Evolutionary conservation across 1,140 invertebrate species (phyloP), one percentile per base, ranked within the genome.

Genomic region (Lordiphosa stackelbergi): DNA sequence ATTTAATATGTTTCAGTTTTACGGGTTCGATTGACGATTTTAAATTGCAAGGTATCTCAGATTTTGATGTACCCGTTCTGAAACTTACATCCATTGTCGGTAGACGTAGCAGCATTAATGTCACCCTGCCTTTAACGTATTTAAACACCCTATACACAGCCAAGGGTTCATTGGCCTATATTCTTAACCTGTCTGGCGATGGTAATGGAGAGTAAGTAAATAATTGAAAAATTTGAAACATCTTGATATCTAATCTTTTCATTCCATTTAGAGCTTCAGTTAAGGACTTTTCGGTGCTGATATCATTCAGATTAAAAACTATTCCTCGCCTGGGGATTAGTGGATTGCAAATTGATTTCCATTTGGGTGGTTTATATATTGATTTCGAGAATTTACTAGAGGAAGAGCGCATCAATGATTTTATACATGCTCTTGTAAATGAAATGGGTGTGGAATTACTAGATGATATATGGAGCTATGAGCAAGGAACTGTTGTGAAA

Each of bases 81-180:
- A 66, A 16, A 5, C 63, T 86, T 5, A 51, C 42, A 10, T 45
- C 45, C 6, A 16, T 62, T 22, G 57, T 61, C 4, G 11, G 35
- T 2, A 10, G 49, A 11, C 43, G 13, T 2, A 85, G 58, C 45
- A 83, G 36, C 9, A 37, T 86, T 11, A 66, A 86, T 43, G 11
- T 86, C 2, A 85, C 65, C 7, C 42, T 86, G 0, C 85, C 85
- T 6, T 11, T 61, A 5, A 83, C 85, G 3, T 54, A 45, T 11
- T 70, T 86, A 0, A 60, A 83, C 24, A 73, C 85, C 2, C 28
- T 83, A 10, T 86, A 86, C 46, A 85, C 85, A 1, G 85, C 85
- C 2, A 86, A 86, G 28, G 85, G 85, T 31, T 85, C 79, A 1
- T 28, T 86, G 34, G 85, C 64, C 2, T 83, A 85, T 51, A 72